Percentiles rank a stretch among this genome's conserved stretches.
Conservation (phyloP, 1,140 invertebrate species). For the Pseudobourletiella spinata region DNA sequence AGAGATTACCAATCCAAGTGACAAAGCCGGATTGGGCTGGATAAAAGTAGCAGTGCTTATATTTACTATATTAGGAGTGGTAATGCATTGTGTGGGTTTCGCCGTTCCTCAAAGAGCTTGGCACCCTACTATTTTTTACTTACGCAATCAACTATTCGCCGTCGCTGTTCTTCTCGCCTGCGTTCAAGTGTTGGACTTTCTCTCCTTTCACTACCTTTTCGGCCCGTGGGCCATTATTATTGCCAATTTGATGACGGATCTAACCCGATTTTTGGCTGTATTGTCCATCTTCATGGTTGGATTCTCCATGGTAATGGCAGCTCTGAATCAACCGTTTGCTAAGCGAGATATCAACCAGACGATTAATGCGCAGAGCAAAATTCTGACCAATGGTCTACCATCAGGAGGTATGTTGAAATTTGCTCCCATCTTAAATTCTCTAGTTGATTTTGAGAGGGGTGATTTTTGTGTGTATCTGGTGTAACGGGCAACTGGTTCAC, state of each 20-base stretch:
- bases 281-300: constrained; percentile 95
- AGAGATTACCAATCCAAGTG: constrained; percentile 92
- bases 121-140: constrained; percentile 77
- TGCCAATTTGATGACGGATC: constrained; percentile 77
- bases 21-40: constrained; percentile 87
- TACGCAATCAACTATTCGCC: constrained; percentile 92
- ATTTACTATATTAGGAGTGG: constrained; percentile 85
- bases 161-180: constrained; percentile 88
- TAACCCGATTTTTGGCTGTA: constrained; percentile 91
- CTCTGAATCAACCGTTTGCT: constrained; percentile 81
- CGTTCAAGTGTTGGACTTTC: constrained; percentile 91
- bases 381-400: constrained; percentile 35
- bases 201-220: constrained; percentile 97
- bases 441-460: no score
- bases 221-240: constrained; percentile 95
- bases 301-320: constrained; percentile 95
- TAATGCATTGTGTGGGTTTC: constrained; percentile 72
- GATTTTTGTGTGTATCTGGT: no score
- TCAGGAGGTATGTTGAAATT: constrained; percentile 69
- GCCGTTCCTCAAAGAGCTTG: constrained; percentile 56
- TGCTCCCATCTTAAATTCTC: no score
- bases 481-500: no score
- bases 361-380: constrained; percentile 25
- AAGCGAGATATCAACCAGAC: constrained; percentile 27
- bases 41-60: constrained; percentile 83